Evolutionary conservation across 2,797 vertebrate species (phyloP), one percentile per base, ranked within the genome.

Genomic region (Denticeps clupeoides): DNA sequence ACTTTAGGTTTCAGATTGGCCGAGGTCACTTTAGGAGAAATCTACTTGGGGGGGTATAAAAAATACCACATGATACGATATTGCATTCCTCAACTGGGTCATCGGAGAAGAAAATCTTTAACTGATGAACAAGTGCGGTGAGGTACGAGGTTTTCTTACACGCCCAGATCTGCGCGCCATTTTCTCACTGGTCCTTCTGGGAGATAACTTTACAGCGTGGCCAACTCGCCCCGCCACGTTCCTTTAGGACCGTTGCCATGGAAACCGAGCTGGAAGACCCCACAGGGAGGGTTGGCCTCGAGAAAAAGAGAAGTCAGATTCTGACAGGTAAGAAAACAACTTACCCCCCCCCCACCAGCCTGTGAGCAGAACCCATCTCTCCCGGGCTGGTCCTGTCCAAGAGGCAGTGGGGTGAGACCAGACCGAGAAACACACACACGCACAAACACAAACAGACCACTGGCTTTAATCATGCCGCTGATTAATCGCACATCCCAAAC

Each of bases 291-390:
- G 43, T 49, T 24, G 24, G 18, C 59, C 59, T 64, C 56, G 65
- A 59, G 52, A 13, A 6, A 10, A 41, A 58, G 44, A 55, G 47
- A 41, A 45, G 53, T 51, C 33, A 50, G 48, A 40, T 47, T 44
- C 25, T 72, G 70, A 68, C 65, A 66, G 63, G 61, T 72, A 68
- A 68, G n/a, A 62, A 57, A 65, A 65, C 49, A 61, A 13, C 16
- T 25, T 50, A 28, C 56, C 40, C 45, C 42, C 26, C n/a, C 37
- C 41, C 37, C 50, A 28, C 13, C 22, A 42, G 37, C 13, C 15
- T 33, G n/a, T n/a, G n/a, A n/a, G n/a, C n/a, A n/a, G n/a, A n/a
- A n/a, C n/a, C 32, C 27, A 35, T 35, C 55, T 61, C 52, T 59
- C 51, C 46, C 19, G 25, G 59, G 41, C 49, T 28, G n/a, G 52